A percentile compares a stretch with the other conserved stretches of the same genome.
These are phyloP conservation scores for Ypsolopha scabrella DNA, from an alignment of 2,888 invertebrate genomes.

Conservation along the genomic window DNA sequence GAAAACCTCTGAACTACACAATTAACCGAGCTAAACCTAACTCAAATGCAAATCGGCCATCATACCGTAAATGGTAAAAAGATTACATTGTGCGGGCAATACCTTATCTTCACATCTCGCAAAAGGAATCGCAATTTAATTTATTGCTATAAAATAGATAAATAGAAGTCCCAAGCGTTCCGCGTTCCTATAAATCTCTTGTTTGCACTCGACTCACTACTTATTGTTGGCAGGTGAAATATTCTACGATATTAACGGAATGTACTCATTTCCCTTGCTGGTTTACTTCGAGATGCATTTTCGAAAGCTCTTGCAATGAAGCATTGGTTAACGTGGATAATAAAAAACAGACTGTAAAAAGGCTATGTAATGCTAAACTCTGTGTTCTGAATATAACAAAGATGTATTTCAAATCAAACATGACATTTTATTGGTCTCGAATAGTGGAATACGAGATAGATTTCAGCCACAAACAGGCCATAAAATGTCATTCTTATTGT, in stretches of 20 bases:
- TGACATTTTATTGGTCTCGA: not conserved
- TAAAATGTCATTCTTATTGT: no score
- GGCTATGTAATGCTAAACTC: not conserved
- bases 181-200: slow-evolving; percentile 50
- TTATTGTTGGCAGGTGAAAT: slow-evolving; percentile 39
- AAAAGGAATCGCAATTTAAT: slow-evolving; percentile 57
- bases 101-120: slow-evolving; percentile 56
- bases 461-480: not conserved
- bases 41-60: slow-evolving; percentile 61
- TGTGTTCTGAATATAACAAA: not conserved
- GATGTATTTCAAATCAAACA: not conserved
- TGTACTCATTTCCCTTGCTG: slow-evolving; percentile 24
- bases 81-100: slow-evolving; percentile 64
- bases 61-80: slow-evolving; percentile 62
- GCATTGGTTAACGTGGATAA: not conserved
- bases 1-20: slow-evolving; percentile 31
- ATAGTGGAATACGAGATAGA: not conserved
- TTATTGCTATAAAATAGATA: slow-evolving; percentile 66
- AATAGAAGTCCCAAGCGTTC: slow-evolving; percentile 48
- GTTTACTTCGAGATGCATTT: slow-evolving; percentile 12
- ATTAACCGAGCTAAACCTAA: slow-evolving; percentile 57
- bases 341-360: not conserved
- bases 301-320: not conserved
- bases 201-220: slow-evolving; percentile 12
- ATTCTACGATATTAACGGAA: slow-evolving; percentile 29